Conservation (phyloP, 2,113 vertebrate species). For the Synodontis membranacea region DNA sequence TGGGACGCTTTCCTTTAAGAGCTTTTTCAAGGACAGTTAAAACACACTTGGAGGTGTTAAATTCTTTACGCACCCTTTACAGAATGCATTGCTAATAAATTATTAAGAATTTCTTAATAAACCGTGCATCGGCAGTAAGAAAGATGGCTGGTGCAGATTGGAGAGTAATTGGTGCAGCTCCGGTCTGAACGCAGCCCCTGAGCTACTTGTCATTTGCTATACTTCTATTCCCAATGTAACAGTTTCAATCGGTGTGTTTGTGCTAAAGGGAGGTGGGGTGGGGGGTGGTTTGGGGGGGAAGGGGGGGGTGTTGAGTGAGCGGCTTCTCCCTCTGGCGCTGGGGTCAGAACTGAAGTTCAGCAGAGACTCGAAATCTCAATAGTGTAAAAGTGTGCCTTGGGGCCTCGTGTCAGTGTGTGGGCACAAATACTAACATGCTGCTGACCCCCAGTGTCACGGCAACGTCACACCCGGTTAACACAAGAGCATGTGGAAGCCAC, state of each 20-base stretch:
- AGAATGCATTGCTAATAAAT: neutral
- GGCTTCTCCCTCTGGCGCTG: neutral
- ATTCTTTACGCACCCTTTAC: neutral
- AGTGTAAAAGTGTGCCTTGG: slow-evolving; percentile 9
- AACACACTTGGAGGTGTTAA: neutral
- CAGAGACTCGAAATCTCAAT: neutral
- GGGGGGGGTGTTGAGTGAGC: neutral
- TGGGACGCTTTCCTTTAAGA: neutral
- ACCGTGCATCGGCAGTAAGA: neutral
- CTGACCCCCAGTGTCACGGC: slow-evolving; percentile 2
- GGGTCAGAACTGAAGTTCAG: neutral
- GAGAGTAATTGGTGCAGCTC: neutral
- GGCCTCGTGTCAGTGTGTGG: neutral
- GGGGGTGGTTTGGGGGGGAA: neutral
- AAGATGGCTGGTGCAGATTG: neutral
- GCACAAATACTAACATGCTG: neutral
- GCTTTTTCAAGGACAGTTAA: neutral
- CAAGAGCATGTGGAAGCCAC: neutral
- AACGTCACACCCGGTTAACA: neutral
- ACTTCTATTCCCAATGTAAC: slow-evolving; percentile 12
- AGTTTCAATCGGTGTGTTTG: slow-evolving; percentile 12
- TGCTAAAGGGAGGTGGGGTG: neutral
- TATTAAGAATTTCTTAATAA: neutral
- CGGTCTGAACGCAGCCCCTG: neutral
- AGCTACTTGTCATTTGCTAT: neutral